Percentiles rank a stretch among this genome's conserved stretches.
phyloP scores from a whole-genome alignment of 1,140 invertebrate species.

The Macrocentrus cingulum region DNA sequence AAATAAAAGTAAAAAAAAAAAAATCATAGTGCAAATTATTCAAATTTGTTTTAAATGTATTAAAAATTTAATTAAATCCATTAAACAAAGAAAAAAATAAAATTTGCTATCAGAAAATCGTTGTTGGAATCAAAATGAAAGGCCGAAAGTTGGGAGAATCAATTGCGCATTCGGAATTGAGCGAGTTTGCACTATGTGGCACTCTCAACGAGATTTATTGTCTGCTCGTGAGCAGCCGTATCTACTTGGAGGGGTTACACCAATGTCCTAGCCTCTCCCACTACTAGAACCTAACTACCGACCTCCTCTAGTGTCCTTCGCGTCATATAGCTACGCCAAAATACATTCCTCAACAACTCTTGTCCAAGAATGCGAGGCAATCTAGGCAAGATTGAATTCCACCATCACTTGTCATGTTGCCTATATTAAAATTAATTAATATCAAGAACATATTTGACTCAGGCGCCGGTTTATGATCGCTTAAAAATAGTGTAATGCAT shows the following conservation, averaged over 20 bases:
- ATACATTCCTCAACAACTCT: neutral
- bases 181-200: constrained; percentile 26
- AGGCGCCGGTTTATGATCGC: no score
- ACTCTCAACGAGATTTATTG: constrained; percentile 26
- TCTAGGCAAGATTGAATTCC: neutral
- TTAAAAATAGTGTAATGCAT: no score
- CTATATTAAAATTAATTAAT: neutral
- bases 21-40: no score
- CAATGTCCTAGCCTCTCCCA: constrained; percentile 3
- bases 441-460: no score
- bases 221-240: constrained; percentile 24
- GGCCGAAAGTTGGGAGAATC: constrained; percentile 1
- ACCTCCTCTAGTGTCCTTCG: constrained; percentile 1
- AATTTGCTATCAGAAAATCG: no score
- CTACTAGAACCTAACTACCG: neutral
- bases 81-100: no score
- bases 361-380: constrained; percentile 2
- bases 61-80: no score
- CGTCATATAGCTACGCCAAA: neutral
- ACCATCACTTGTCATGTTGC: neutral
- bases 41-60: no score
- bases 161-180: constrained; percentile 19
- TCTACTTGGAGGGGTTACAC: constrained; percentile 24
- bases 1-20: no score
- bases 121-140: no score